phyloP scores from a whole-genome alignment of 2,888 invertebrate genomes.

The Poecilus cupreus region DNA sequence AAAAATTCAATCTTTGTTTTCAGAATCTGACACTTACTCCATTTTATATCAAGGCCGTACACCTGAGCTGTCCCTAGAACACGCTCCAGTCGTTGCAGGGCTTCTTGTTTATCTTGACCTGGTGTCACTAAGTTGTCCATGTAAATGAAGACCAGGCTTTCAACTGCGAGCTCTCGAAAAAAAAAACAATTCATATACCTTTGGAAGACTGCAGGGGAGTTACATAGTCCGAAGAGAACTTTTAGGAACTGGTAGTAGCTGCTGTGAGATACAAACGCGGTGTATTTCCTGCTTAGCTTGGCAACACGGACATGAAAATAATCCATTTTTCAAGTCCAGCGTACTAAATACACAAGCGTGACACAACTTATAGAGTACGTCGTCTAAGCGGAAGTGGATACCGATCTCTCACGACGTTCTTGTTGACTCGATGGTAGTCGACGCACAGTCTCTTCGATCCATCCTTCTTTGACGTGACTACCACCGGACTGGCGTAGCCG shows the following conservation, averaged over 20 bases:
- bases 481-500: slow-evolving; percentile 54
- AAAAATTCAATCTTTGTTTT: slow-evolving; percentile 64
- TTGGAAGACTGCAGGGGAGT: slow-evolving; percentile 66
- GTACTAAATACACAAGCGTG: slow-evolving; percentile 6
- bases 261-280: not conserved
- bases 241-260: not conserved
- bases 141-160: slow-evolving; percentile 57
- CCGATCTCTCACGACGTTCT: not conserved
- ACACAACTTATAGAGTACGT: not conserved
- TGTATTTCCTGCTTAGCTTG: not conserved
- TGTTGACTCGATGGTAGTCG: too few species aligned
- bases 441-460: not conserved
- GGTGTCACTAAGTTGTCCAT: slow-evolving; percentile 62
- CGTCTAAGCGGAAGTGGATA: not conserved
- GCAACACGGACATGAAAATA: slow-evolving; percentile 7
- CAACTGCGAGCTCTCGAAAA: slow-evolving; percentile 62
- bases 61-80: slow-evolving; percentile 60
- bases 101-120: slow-evolving; percentile 57
- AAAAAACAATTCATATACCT: slow-evolving; percentile 64
- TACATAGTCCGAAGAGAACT: slow-evolving; percentile 67
- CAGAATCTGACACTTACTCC: slow-evolving; percentile 65
- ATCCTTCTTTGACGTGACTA: slow-evolving; percentile 52
- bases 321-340: slow-evolving; percentile 21
- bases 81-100: slow-evolving; percentile 62
- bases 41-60: slow-evolving; percentile 63